These are phyloP conservation scores for Ylistrum balloti DNA, from an alignment of 1,140 invertebrate genomes.

Conservation along the genomic window DNA sequence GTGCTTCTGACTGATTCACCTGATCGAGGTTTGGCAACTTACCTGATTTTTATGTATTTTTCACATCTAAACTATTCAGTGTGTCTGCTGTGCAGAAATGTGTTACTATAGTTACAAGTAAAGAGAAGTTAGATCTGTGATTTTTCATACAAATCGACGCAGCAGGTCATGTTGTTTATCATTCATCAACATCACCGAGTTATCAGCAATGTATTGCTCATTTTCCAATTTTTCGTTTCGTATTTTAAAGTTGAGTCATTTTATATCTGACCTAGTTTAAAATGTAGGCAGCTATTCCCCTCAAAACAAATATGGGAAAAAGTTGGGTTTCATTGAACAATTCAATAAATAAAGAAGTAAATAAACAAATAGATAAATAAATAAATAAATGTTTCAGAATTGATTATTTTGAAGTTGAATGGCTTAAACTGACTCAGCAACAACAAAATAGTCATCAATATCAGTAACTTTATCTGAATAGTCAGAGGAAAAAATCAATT, in stretches of 20 bases:
- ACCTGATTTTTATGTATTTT: slow-evolving; percentile 40
- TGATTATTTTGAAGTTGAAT: too few species aligned
- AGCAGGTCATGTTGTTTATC: not conserved
- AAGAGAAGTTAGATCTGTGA: slow-evolving; percentile 26
- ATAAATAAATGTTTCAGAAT: too few species aligned
- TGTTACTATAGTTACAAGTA: not conserved
- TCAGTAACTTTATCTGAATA: too few species aligned
- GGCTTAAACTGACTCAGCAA: too few species aligned
- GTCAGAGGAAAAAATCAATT: too few species aligned
- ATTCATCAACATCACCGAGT: not conserved
- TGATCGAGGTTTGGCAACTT: slow-evolving; percentile 8
- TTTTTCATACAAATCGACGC: not conserved
- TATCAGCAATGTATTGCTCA: not conserved
- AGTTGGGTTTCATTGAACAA: too few species aligned
- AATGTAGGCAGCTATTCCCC: not conserved
- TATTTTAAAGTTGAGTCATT: slow-evolving; percentile 29
- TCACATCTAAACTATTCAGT: slow-evolving; percentile 31
- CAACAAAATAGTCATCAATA: too few species aligned
- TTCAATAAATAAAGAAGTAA: too few species aligned
- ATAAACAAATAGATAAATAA: too few species aligned
- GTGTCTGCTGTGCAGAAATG: not conserved
- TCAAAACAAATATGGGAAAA: too few species aligned
- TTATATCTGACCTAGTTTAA: not conserved
- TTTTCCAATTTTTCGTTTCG: not conserved
- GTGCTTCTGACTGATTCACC: slow-evolving; percentile 2